Conservation (phyloP, 2,888 invertebrate species). For the Mongoloraphidia duomilia region DNA sequence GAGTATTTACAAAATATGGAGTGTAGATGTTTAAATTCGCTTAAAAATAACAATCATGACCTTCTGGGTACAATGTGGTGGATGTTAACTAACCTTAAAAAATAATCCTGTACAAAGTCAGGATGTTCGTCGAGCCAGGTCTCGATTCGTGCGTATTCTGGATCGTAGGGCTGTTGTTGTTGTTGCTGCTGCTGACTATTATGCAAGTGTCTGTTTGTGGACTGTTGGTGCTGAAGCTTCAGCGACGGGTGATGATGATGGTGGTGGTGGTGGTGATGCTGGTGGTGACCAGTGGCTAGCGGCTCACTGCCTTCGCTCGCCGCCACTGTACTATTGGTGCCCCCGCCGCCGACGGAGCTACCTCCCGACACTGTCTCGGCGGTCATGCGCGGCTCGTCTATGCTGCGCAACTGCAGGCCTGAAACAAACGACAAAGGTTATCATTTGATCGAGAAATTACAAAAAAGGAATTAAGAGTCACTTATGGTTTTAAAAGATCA, state of each 20-base stretch:
- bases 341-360: conserved; percentile 42
- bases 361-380: conserved; percentile 32
- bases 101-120: conserved; percentile 90
- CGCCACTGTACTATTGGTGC: conserved; percentile 37
- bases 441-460: no score
- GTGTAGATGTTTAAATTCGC: no score
- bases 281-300: conserved; percentile 16
- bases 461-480: no score
- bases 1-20: no score
- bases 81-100: conserved; percentile 55
- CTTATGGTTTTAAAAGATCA: no score
- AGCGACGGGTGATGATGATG: conserved; percentile 7
- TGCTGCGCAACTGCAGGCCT: conserved; percentile 78
- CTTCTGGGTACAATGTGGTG: not conserved
- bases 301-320: conserved; percentile 29
- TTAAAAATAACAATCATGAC: no score
- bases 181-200: conserved; percentile 23
- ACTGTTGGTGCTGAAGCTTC: conserved; percentile 7
- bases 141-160: conserved; percentile 81
- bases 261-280: conserved; percentile 21
- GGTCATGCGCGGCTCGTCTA: conserved; percentile 64
- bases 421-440: conserved; percentile 28
- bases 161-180: conserved; percentile 51
- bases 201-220: conserved; percentile 22
- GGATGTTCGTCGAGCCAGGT: conserved; percentile 95